Conservation (phyloP, 2,888 invertebrate genomes). For the Tetheella fluctuosa region DNA sequence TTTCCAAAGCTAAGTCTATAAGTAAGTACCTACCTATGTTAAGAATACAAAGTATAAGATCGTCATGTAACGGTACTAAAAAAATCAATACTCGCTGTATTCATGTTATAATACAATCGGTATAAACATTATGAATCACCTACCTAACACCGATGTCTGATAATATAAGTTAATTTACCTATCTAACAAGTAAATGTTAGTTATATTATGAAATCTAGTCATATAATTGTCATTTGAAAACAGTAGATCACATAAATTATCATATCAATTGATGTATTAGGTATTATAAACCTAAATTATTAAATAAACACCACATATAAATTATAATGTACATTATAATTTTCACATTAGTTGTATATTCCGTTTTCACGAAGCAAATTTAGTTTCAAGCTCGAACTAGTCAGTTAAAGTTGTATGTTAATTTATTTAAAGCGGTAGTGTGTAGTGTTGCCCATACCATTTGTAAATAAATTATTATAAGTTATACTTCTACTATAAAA, state of each 20-base stretch:
- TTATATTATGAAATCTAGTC: background rate
- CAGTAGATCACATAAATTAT: background rate
- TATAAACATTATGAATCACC: background rate
- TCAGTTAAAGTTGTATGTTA: too few relatives aligned
- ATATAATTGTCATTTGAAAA: background rate
- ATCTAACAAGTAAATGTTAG: background rate
- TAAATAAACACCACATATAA: background rate
- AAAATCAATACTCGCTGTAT: background rate
- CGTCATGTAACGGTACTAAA: background rate
- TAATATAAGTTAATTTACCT: background rate
- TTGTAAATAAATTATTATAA: background rate
- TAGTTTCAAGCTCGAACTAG: too few relatives aligned
- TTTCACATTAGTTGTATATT: background rate
- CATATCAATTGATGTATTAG: constrained; percentile 5
- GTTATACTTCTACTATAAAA: background rate
- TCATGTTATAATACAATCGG: background rate
- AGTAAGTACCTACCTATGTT: background rate
- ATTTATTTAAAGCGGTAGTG: too few relatives aligned
- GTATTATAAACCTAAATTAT: background rate
- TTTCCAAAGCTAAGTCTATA: background rate
- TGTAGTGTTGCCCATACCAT: too few relatives aligned
- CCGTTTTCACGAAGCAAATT: background rate
- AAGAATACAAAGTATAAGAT: background rate
- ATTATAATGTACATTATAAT: background rate
- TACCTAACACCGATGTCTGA: background rate